Evolutionary conservation across 2,797 vertebrate genomes (phyloP).

Genomic region (Eulemur rubriventer): DNA sequence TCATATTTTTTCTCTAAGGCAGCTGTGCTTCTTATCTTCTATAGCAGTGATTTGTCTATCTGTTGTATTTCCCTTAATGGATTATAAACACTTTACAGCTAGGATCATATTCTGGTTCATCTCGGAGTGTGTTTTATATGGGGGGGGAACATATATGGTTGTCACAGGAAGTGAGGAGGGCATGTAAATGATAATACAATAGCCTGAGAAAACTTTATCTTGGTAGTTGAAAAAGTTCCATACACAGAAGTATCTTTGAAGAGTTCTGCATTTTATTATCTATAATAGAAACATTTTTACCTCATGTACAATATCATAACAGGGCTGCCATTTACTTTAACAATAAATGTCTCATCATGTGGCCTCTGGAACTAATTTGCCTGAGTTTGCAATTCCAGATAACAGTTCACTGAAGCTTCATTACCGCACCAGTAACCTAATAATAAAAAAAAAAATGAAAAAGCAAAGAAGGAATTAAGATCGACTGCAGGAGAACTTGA

Average conservation of each 20-base stretch:
- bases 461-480: constrained; percentile 57
- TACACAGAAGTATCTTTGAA: background rate
- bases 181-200: no score
- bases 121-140: background rate
- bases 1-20: background rate
- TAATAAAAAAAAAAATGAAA: background rate
- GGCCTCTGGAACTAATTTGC: constrained; percentile 55
- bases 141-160: rapidly evolving
- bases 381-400: constrained; percentile 53
- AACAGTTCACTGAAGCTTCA: constrained; percentile 40
- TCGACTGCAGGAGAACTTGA: constrained; percentile 58
- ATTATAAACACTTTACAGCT: background rate
- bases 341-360: background rate
- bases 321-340: background rate
- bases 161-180: background rate
- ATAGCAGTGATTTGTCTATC: background rate
- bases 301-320: background rate
- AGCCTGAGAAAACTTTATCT: background rate
- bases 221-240: background rate
- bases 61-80: background rate
- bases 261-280: background rate
- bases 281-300: background rate
- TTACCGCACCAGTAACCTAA: constrained; percentile 65
- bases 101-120: background rate
- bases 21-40: background rate